phyloP scores from a whole-genome alignment of 2,797 vertebrate species.

The Macrochelys suwanniensis region DNA sequence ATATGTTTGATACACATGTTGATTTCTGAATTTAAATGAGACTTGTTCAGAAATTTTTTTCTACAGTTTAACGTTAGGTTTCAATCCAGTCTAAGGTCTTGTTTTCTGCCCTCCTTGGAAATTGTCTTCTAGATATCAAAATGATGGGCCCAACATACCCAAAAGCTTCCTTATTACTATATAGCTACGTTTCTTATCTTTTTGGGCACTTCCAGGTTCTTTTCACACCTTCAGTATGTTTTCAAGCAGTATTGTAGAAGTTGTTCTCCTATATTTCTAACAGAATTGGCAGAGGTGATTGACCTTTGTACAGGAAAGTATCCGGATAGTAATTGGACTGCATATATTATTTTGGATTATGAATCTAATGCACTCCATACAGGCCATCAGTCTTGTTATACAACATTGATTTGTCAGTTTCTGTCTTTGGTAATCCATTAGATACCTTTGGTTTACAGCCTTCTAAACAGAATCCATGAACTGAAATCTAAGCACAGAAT shows the following conservation, averaged over 20 bases:
- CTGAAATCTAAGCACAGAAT: not conserved
- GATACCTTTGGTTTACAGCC: not conserved
- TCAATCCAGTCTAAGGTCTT: not conserved
- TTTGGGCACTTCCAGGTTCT: not conserved
- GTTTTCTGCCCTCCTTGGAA: not conserved
- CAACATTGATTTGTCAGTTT: not conserved
- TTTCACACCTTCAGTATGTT: not conserved
- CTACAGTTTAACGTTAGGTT: not conserved
- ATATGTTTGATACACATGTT: not conserved
- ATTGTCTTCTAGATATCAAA: not conserved
- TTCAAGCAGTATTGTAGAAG: not conserved
- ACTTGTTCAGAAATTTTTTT: not conserved
- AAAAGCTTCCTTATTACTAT: not conserved
- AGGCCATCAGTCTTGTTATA: not conserved
- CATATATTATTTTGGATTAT: not conserved
- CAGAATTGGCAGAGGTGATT: not conserved
- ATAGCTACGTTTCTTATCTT: fast-evolving
- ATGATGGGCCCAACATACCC: not conserved
- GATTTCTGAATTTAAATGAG: not conserved
- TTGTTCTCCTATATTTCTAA: not conserved
- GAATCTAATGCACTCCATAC: not conserved
- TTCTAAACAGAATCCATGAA: not conserved
- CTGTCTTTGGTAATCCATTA: not conserved
- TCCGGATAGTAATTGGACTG: not conserved
- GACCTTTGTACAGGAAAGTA: not conserved